Evolutionary conservation across 2,888 invertebrate species (phyloP).

Genomic region (Siphlonurus alternatus): DNA sequence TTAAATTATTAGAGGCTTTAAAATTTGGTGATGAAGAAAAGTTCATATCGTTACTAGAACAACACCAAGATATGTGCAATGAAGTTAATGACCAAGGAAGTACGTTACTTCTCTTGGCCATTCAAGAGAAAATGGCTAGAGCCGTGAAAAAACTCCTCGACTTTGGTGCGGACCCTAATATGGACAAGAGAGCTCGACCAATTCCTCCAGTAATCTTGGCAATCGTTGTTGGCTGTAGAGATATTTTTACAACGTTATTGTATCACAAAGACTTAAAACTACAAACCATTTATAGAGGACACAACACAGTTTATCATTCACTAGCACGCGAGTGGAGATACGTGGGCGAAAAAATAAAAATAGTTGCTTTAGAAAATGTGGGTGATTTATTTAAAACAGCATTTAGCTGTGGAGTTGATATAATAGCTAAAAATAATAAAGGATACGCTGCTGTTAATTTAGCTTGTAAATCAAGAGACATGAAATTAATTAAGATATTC

Average conservation of each 20-base stretch:
- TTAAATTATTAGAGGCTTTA: not conserved
- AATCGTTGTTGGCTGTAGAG: not conserved
- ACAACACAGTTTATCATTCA: not conserved
- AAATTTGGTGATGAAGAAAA: not conserved
- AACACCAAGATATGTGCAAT: not conserved
- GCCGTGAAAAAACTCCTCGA: not conserved
- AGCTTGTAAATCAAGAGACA: not conserved
- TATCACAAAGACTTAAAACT: not conserved
- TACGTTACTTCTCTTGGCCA: not conserved
- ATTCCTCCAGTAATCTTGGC: not conserved
- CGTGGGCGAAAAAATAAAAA: not conserved
- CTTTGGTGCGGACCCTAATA: not conserved
- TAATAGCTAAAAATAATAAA: not conserved
- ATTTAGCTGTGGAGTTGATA: not conserved
- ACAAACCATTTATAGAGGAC: not conserved
- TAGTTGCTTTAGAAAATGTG: not conserved
- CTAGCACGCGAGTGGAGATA: not conserved
- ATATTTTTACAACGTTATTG: not conserved
- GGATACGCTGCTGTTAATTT: not conserved
- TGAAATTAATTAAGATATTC: not conserved
- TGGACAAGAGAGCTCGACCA: not conserved
- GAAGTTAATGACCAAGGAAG: not conserved
- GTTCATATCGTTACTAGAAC: not conserved
- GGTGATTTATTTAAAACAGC: not conserved
- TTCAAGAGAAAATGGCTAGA: not conserved